phyloP scores from a whole-genome alignment of 2,888 invertebrate species.

The Iselma pallidipennis region DNA sequence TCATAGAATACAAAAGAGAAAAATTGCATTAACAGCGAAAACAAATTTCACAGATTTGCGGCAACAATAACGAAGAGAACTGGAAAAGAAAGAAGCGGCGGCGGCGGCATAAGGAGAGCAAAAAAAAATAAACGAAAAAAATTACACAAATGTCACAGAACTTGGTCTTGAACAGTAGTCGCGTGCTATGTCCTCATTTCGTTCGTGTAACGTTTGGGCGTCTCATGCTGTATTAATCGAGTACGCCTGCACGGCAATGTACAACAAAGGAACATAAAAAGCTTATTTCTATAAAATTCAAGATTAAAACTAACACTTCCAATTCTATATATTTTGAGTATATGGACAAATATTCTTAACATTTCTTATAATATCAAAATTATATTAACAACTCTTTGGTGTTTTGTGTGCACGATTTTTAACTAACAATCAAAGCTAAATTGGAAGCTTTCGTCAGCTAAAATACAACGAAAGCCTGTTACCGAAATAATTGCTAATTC shows the following conservation, averaged over 20 bases:
- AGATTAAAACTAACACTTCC: constrained; percentile 18
- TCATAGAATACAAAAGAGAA: background rate
- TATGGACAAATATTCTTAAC: background rate
- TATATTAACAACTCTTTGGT: no score
- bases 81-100: background rate
- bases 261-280: constrained; percentile 25
- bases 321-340: background rate
- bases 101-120: background rate
- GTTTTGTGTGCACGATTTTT: no score
- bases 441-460: background rate
- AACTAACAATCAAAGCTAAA: background rate
- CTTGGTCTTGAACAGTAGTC: constrained; percentile 12
- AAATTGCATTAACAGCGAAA: constrained; percentile 6
- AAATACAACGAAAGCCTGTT: background rate
- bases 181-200: constrained; percentile 25
- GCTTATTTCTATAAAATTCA: constrained; percentile 23
- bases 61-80: constrained; percentile 6
- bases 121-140: constrained; percentile 5
- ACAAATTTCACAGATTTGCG: constrained; percentile 14
- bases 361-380: background rate
- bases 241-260: constrained; percentile 23
- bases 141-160: constrained; percentile 18
- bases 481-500: background rate
- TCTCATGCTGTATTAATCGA: constrained; percentile 29
- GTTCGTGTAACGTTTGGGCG: constrained; percentile 26